phyloP scores from a whole-genome alignment of 35 echinoderm and acorn worm species.

The Apostichopus parvimensis region DNA sequence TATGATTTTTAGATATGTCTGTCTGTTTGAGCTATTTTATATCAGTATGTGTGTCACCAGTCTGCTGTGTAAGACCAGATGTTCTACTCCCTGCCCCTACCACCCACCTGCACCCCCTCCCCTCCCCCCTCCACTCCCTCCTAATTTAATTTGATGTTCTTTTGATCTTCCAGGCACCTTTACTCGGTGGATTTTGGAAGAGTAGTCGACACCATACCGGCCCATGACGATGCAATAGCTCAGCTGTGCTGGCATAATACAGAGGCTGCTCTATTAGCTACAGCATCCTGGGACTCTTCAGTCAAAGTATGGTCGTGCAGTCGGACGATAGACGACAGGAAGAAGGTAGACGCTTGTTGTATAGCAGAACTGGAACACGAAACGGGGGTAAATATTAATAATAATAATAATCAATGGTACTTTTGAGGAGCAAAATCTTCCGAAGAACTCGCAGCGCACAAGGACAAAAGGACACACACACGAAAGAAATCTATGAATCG shows the following conservation, averaged over 20 bases:
- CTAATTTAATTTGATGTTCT: neutral
- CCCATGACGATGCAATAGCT: slow-evolving; percentile 95
- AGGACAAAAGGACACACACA: no score
- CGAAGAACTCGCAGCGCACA: no score
- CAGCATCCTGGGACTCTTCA: slow-evolving; percentile 93
- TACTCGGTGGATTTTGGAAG: slow-evolving; percentile 94
- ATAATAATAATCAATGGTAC: no score
- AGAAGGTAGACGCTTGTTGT: slow-evolving; percentile 56
- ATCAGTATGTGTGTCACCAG: no score
- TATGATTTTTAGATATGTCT: no score
- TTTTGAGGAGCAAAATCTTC: no score
- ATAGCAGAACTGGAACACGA: slow-evolving; percentile 93
- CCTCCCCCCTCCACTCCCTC: no score
- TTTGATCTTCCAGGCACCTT: slow-evolving; percentile 65
- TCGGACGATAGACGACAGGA: slow-evolving; percentile 30
- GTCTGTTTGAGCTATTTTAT: no score
- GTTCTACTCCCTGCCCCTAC: no score
- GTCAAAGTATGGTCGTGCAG: slow-evolving; percentile 83
- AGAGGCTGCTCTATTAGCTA: slow-evolving; percentile 65
- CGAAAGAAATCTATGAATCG: no score
- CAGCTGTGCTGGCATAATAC: slow-evolving; percentile 67
- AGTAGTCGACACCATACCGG: slow-evolving; percentile 68
- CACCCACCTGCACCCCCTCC: no score
- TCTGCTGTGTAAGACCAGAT: no score
- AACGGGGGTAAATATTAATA: slow-evolving; percentile 73